A percentile compares a stretch with the other conserved stretches of the same genome.
Evolutionary conservation across 2,888 invertebrate genomes (phyloP).

Genomic region (Pristionchus fissidentatus): DNA sequence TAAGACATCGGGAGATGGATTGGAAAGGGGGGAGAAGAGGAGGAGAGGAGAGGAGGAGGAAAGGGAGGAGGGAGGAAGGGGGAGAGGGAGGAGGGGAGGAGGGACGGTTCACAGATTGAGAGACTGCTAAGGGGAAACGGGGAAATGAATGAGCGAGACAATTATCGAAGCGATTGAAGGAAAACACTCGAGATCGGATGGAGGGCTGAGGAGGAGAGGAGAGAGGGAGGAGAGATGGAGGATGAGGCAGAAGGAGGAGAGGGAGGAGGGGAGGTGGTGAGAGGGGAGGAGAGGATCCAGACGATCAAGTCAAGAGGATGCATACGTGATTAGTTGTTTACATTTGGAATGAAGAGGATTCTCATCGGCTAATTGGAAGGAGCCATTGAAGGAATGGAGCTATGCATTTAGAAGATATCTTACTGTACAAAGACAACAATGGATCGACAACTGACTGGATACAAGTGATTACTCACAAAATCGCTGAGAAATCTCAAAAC

Average conservation of each 20-base stretch:
- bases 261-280: background rate
- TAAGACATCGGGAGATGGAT: slow-evolving; percentile 17
- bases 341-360: background rate
- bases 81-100: no score
- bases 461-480: no score
- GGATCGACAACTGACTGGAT: no score
- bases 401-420: background rate
- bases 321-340: slow-evolving; percentile 34
- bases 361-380: background rate
- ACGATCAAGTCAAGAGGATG: slow-evolving; percentile 4
- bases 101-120: slow-evolving; percentile 8
- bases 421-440: no score
- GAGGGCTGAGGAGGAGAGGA: background rate
- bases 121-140: slow-evolving; percentile 26
- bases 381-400: background rate
- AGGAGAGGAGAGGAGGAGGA: background rate
- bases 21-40: background rate
- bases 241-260: background rate
- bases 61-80: no score
- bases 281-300: background rate
- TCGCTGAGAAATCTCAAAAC: no score
- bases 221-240: background rate
- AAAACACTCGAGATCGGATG: slow-evolving; percentile 16
- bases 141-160: slow-evolving; percentile 18
- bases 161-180: slow-evolving; percentile 16